Base-by-base conservation (phyloP, 1,140 invertebrate species). In the Neuroterus valhalla region DNA sequence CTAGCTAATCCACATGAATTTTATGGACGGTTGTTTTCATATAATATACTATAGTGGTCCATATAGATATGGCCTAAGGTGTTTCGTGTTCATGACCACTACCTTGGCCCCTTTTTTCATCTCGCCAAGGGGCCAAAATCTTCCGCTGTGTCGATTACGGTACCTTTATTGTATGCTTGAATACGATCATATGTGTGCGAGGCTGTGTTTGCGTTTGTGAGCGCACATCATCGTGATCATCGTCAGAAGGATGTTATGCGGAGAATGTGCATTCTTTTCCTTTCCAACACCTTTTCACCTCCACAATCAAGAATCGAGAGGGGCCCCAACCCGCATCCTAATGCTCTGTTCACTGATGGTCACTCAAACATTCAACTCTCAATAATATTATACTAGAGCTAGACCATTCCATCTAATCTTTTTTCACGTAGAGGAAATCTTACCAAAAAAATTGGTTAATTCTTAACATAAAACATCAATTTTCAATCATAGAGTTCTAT, bases 201-300 rank as follows among this genome's bases (percentile, higher is more conserved):
- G 23, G 12, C 14, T 55, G 21, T 5, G 21, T 11, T 21, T 62
- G 26, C 26, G 15, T 26, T 62, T 62, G 52, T 62, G 31, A 26
- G 31, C 31, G 21, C 31, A 62, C 55, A 62, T 23, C 23, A 62
- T 26, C 23, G 66, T 69, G 78, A 74, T n/a, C n/a, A 45, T 62
- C 72, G 75, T 77, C 75, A 78, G 68, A 44, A 46, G 66, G 42
- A 50, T 62, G 74, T 21, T 62, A 81, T 70, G 78, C 26, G 4
- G 0, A 70, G 79, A 78, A 81, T 81, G 78, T 17, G 52, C 46
- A 43, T 31, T 45, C 66, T 55, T 67, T 14, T 77, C 70, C 71
- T 71, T 48, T 62, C 43, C 46, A 45, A 38, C 69, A 73, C 45
- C 67, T 72, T 73, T 71, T 69, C 62, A 52, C 21, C 50, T 55